These are phyloP conservation scores for Macquaria australasica DNA, from an alignment of 2,113 vertebrate genomes.

Conservation along the genomic window DNA sequence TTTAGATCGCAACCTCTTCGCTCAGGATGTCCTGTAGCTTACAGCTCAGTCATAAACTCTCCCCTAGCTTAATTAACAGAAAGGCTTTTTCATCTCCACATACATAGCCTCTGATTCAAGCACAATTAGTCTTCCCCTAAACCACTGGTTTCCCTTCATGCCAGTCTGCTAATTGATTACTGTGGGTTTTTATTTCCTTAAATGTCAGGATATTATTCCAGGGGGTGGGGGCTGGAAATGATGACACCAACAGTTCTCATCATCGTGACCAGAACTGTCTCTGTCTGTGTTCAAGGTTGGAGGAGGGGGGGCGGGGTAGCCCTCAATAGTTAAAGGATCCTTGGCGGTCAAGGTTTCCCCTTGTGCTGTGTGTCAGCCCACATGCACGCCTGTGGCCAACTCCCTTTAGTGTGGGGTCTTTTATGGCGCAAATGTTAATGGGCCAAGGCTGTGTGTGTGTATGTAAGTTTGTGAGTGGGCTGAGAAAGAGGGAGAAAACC, in stretches of 20 bases:
- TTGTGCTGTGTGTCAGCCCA: constrained; percentile 58
- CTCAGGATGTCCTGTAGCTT: constrained; percentile 62
- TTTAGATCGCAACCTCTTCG: constrained; percentile 20
- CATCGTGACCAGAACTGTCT: constrained; percentile 33
- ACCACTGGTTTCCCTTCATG: constrained; percentile 57
- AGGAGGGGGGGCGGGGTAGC: constrained; percentile 20
- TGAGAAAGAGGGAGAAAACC: not conserved
- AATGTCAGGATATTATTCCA: constrained; percentile 55
- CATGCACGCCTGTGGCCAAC: constrained; percentile 63
- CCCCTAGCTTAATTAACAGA: constrained; percentile 69
- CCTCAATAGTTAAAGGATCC: constrained; percentile 42
- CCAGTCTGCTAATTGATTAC: constrained; percentile 68
- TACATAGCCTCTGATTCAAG: constrained; percentile 77
- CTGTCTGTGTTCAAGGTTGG: constrained; percentile 51
- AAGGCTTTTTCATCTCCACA: constrained; percentile 73
- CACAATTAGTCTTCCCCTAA: constrained; percentile 54
- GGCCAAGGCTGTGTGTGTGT: constrained; percentile 39
- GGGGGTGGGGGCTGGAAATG: constrained; percentile 40
- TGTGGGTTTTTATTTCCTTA: constrained; percentile 55
- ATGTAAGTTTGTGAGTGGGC: constrained; percentile 7
- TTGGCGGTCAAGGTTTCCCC: constrained; percentile 61
- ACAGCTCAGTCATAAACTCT: constrained; percentile 68
- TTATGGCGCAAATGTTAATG: constrained; percentile 66
- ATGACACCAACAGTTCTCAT: constrained; percentile 74
- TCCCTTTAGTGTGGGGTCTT: constrained; percentile 68